Evolutionary conservation across 2,888 invertebrate genomes (phyloP).

Genomic region (Asteroscopus sphinx): DNA sequence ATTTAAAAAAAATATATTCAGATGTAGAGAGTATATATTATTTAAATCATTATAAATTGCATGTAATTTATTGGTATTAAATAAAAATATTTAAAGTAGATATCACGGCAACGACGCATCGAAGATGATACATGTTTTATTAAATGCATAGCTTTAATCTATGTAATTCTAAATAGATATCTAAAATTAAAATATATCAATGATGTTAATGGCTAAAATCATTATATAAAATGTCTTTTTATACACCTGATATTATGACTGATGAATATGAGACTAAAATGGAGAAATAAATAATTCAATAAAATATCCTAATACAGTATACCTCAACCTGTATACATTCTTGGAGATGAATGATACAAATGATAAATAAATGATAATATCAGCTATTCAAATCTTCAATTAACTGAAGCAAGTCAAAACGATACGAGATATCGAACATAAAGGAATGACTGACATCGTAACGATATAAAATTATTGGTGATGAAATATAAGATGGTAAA

Average conservation of each 20-base stretch:
- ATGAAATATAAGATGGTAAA: slow-evolving; percentile 48
- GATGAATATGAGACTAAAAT: slow-evolving; percentile 74
- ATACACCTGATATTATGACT: slow-evolving; percentile 67
- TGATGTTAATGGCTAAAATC: slow-evolving; percentile 58
- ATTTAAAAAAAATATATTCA: slow-evolving; percentile 12
- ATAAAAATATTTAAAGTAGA: slow-evolving; percentile 44
- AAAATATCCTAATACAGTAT: slow-evolving; percentile 45
- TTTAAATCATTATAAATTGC: slow-evolving; percentile 33
- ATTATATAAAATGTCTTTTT: slow-evolving; percentile 61
- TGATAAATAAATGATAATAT: slow-evolving; percentile 31
- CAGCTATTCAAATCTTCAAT: slow-evolving; percentile 36
- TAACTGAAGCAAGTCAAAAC: slow-evolving; percentile 33
- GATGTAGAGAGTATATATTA: slow-evolving; percentile 8
- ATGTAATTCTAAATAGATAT: slow-evolving; percentile 71
- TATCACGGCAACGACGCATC: slow-evolving; percentile 70
- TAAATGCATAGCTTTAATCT: slow-evolving; percentile 72
- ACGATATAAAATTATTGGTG: slow-evolving; percentile 50
- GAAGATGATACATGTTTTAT: slow-evolving; percentile 65
- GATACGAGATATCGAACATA: slow-evolving; percentile 41
- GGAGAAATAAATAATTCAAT: slow-evolving; percentile 59
- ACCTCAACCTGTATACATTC: slow-evolving; percentile 27
- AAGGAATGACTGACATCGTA: slow-evolving; percentile 61
- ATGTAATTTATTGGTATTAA: slow-evolving; percentile 44
- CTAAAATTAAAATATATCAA: slow-evolving; percentile 61
- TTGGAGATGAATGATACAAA: slow-evolving; percentile 24